These are phyloP conservation scores for Diglossa cyanea DNA, from an alignment of 2,797 vertebrate genomes.

Conservation along the genomic window DNA sequence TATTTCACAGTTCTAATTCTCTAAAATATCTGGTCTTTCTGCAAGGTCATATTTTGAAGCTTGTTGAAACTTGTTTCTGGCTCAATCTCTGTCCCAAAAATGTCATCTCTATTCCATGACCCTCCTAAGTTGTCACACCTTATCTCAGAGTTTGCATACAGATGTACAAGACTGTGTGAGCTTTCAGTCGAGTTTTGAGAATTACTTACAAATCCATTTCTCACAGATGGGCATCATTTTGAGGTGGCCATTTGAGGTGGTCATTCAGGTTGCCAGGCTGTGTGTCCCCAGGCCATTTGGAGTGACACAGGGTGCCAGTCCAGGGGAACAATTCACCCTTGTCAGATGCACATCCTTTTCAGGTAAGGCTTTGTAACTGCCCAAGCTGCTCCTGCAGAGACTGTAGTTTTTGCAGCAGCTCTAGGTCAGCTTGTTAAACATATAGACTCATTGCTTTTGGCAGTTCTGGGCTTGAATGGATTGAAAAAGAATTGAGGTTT, in stretches of 20 bases:
- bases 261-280: neutral
- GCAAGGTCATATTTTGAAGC: neutral
- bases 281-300: neutral
- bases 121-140: neutral
- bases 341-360: neutral
- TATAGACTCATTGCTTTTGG: neutral
- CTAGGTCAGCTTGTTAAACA: neutral
- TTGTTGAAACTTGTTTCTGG: neutral
- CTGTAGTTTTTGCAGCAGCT: neutral
- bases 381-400: neutral
- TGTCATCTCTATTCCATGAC: neutral
- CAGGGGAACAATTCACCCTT: neutral
- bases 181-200: neutral
- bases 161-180: neutral
- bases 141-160: neutral
- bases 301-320: neutral
- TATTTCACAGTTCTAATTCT: neutral
- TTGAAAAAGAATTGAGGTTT: neutral
- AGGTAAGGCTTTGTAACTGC: neutral
- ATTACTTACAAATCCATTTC: neutral
- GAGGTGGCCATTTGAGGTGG: neutral
- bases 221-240: neutral
- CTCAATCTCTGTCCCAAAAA: neutral
- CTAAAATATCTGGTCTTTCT: neutral
- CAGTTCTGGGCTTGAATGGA: neutral